Evolutionary conservation across 2,113 vertebrate species (phyloP).

Genomic region (Naja naja): DNA sequence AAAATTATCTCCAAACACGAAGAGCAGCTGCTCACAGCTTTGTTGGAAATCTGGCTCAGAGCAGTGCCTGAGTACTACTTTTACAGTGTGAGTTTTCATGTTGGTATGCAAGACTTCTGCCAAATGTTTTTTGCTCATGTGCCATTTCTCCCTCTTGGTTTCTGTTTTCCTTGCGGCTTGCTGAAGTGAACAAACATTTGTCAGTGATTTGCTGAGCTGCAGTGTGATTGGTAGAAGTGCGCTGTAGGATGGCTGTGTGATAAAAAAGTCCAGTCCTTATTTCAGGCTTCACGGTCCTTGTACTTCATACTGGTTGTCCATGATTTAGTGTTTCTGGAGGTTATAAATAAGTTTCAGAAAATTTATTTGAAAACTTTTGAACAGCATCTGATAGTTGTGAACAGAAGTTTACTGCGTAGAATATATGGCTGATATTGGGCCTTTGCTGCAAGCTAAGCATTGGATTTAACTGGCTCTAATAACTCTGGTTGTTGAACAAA

Average conservation of each 20-base stretch:
- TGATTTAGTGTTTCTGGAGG: conserved; percentile 6
- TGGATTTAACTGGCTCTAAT: conserved; percentile 50
- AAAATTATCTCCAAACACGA: background rate
- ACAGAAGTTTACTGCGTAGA: conserved; percentile 23
- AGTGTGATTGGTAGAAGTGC: conserved; percentile 50
- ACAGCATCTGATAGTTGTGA: conserved; percentile 27
- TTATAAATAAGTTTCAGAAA: conserved; percentile 13
- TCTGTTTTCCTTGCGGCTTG: conserved; percentile 27
- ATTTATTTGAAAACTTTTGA: conserved; percentile 14
- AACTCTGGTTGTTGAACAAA: conserved; percentile 47
- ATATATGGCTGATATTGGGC: conserved; percentile 25
- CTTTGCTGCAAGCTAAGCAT: conserved; percentile 12
- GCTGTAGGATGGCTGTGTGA: background rate
- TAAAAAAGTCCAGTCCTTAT: conserved; percentile 45
- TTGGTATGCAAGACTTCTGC: conserved; percentile 63
- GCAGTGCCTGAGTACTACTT: conserved; percentile 46
- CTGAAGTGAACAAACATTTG: conserved; percentile 45
- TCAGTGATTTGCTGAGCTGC: conserved; percentile 43
- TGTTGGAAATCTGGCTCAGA: conserved; percentile 32
- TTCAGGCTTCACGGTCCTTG: conserved; percentile 29
- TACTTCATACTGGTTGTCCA: background rate
- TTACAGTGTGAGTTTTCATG: conserved; percentile 55
- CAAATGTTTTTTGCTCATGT: conserved; percentile 43
- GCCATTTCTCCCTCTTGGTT: conserved; percentile 41
- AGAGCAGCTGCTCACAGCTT: conserved; percentile 63